These are phyloP conservation scores for Panzeria rudis DNA, from an alignment of 2,888 invertebrate species.

Conservation along the genomic window DNA sequence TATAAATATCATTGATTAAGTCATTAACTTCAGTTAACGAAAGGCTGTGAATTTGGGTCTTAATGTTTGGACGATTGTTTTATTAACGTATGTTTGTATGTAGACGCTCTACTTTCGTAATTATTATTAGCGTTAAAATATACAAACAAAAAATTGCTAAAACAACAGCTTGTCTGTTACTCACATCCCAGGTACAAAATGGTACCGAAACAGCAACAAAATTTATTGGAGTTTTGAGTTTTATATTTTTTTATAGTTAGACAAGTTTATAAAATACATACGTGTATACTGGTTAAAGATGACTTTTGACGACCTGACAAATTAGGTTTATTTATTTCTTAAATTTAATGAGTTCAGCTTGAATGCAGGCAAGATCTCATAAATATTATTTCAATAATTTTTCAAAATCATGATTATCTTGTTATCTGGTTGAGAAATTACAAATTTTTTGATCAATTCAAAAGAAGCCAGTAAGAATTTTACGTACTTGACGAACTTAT, in stretches of 20 bases:
- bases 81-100: not conserved
- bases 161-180: conserved; percentile 15
- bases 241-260: not conserved
- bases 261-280: not conserved
- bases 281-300: not conserved
- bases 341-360: not conserved
- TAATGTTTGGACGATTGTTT: conserved; percentile 4
- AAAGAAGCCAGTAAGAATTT: too few relatives aligned
- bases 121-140: conserved; percentile 35
- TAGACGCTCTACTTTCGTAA: conserved; percentile 2
- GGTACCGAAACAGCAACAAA: conserved; percentile 48
- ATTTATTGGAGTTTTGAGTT: not conserved
- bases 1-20: too few relatives aligned
- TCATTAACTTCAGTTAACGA: too few relatives aligned
- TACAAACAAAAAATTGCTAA: conserved; percentile 15
- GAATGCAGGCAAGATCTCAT: too few relatives aligned
- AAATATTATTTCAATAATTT: too few relatives aligned
- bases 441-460: too few relatives aligned
- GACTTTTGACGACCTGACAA: not conserved
- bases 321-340: not conserved
- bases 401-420: too few relatives aligned
- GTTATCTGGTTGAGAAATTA: too few relatives aligned
- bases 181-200: conserved; percentile 58
- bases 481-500: too few relatives aligned
- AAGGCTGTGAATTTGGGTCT: not conserved